Percentiles rank a stretch among this genome's conserved stretches.
Evolutionary conservation across 2,797 vertebrate genomes (phyloP).

Genomic region (Acrossocheilus wenchowensis): DNA sequence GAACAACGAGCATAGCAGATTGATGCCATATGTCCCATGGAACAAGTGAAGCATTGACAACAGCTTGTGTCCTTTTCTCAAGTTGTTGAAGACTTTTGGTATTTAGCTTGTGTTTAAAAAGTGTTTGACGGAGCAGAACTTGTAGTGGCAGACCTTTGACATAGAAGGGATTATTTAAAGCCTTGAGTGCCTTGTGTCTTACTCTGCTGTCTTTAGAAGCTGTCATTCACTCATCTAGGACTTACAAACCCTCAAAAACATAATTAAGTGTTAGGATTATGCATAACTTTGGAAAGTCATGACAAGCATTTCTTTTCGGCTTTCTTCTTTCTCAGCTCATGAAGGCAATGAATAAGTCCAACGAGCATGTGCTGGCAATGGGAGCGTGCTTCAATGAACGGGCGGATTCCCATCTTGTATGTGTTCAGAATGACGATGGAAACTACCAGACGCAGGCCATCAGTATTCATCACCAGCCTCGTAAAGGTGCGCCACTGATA

Average conservation of each 20-base stretch:
- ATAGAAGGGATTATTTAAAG: conserved; percentile 9
- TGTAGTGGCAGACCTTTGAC: not conserved
- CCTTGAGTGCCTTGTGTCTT: not conserved
- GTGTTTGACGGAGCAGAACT: conserved; percentile 5
- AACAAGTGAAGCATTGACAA: conserved; percentile 31
- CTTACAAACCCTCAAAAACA: not conserved
- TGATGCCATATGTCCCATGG: not conserved
- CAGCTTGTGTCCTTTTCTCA: not conserved
- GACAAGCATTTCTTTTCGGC: not conserved
- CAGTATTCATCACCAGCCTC: conserved; percentile 97
- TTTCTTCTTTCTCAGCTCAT: conserved; percentile 84
- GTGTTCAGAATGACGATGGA: conserved; percentile 96
- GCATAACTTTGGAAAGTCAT: not conserved
- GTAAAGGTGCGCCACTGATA: conserved; percentile 83
- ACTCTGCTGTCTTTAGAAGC: not conserved
- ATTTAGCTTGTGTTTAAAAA: conserved; percentile 23
- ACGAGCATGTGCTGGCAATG: conserved; percentile 96
- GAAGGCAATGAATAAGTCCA: conserved; percentile 99
- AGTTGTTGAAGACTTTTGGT: conserved; percentile 3
- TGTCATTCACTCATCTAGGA: not conserved
- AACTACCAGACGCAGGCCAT: conserved; percentile 99
- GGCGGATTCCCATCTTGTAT: conserved; percentile 96
- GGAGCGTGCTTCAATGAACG: conserved; percentile 95
- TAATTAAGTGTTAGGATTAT: conserved; percentile 10
- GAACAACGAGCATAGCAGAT: not conserved